Percentiles rank a stretch among this genome's conserved stretches.
These are phyloP conservation scores for Crotalus adamanteus DNA, from an alignment of 2,797 vertebrate species.

Conservation along the genomic window DNA sequence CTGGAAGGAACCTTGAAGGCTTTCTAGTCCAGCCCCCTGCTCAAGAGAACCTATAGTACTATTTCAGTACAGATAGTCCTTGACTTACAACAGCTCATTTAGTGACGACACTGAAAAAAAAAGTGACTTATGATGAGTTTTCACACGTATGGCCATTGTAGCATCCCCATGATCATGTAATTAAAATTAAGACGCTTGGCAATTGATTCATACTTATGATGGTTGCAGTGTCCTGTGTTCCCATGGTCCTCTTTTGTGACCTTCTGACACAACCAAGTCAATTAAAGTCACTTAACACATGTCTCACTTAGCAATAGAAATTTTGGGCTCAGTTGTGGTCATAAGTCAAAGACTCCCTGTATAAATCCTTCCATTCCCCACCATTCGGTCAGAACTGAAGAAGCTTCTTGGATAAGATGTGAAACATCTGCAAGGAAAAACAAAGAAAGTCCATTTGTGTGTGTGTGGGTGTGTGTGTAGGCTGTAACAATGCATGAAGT, in stretches of 20 bases:
- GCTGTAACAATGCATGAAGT: background rate
- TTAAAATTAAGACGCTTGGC: background rate
- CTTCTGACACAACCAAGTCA: background rate
- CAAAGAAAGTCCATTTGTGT: too few relatives aligned
- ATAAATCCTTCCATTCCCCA: too few relatives aligned
- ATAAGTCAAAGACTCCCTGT: background rate
- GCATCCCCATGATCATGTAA: background rate
- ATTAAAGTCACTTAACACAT: background rate
- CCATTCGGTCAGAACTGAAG: too few relatives aligned
- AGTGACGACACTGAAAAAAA: background rate
- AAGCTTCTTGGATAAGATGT: too few relatives aligned
- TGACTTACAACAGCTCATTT: background rate
- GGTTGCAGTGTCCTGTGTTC: background rate
- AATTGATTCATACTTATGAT: background rate
- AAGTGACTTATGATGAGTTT: background rate
- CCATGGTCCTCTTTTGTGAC: background rate
- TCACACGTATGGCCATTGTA: background rate
- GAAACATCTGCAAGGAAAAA: too few relatives aligned
- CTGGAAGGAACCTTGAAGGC: too few relatives aligned
- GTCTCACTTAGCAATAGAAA: background rate
- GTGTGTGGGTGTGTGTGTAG: background rate
- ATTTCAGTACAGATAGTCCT: background rate
- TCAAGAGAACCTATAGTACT: too few relatives aligned
- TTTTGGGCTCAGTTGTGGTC: background rate
- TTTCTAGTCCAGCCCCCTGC: too few relatives aligned